Evolutionary conservation across 2,113 vertebrate genomes (phyloP).

Genomic region (Cepphus grylle): DNA sequence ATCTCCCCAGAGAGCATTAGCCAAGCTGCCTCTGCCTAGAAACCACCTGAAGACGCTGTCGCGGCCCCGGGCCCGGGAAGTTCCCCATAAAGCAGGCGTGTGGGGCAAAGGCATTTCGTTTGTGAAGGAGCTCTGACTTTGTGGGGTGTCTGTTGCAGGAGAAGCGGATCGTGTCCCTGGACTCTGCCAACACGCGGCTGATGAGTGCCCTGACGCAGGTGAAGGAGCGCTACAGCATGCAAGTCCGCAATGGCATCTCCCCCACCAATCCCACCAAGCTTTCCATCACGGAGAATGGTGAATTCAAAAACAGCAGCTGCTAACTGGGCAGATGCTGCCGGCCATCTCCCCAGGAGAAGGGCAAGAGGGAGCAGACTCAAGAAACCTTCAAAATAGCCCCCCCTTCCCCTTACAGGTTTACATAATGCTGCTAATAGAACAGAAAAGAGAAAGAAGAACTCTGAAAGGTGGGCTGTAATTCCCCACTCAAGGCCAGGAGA

Average conservation of each 20-base stretch:
- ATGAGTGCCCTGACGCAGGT: constrained; percentile 95
- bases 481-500: constrained; percentile 54
- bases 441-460: not conserved
- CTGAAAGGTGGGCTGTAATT: constrained; percentile 36
- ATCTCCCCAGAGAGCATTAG: constrained; percentile 29
- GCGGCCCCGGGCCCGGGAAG: not conserved
- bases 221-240: constrained; percentile 92
- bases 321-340: constrained; percentile 62
- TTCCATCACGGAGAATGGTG: constrained; percentile 98
- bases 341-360: not conserved
- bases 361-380: not conserved
- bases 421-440: constrained; percentile 59
- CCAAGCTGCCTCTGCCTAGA: constrained; percentile 15
- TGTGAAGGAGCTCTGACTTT: not conserved
- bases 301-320: constrained; percentile 98
- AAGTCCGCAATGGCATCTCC: constrained; percentile 89
- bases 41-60: not conserved
- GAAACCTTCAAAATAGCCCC: not conserved
- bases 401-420: constrained; percentile 31
- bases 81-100: not conserved
- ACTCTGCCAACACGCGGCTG: constrained; percentile 90
- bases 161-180: constrained; percentile 91
- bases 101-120: rapidly evolving
- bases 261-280: constrained; percentile 93
- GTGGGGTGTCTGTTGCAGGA: constrained; percentile 81